Percentiles rank a stretch among this genome's conserved stretches.
These are phyloP conservation scores for Xenotilapia leptura DNA, from an alignment of 2,113 vertebrate species.

Conservation along the genomic window DNA sequence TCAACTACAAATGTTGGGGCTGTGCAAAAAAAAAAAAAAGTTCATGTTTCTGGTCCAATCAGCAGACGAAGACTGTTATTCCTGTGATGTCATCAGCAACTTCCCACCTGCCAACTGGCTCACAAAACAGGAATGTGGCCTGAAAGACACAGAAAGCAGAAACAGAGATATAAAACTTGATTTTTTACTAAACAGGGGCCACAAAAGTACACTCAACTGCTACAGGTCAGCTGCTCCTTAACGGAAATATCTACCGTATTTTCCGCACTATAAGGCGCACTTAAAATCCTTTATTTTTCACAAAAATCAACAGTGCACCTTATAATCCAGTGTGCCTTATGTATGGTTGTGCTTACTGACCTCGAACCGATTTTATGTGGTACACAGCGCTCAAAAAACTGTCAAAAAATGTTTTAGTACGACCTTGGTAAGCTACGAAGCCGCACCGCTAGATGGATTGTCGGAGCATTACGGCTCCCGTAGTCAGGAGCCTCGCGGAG, in stretches of 20 bases:
- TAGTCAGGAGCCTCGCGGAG: too few relatives aligned
- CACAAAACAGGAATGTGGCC: conserved; percentile 23
- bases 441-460: not conserved
- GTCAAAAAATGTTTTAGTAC: not conserved
- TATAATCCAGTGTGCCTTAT: not conserved
- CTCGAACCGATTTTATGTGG: not conserved
- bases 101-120: conserved; percentile 23
- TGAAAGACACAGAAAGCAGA: not conserved
- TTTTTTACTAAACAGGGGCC: not conserved
- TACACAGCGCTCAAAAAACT: not conserved
- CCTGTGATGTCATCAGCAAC: conserved; percentile 67
- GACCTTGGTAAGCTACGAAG: not conserved
- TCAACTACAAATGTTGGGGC: conserved; percentile 90
- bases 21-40: conserved; percentile 83
- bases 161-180: not conserved
- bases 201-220: not conserved
- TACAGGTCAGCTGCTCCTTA: not conserved
- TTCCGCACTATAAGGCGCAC: not conserved
- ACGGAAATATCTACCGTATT: not conserved
- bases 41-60: conserved; percentile 92
- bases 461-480: not conserved
- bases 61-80: conserved; percentile 88
- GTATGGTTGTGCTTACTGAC: not conserved
- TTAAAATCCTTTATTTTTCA: not conserved
- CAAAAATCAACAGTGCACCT: not conserved